Evolutionary conservation across 2,113 vertebrate species (phyloP).

Genomic region (Haemorhous mexicanus): DNA sequence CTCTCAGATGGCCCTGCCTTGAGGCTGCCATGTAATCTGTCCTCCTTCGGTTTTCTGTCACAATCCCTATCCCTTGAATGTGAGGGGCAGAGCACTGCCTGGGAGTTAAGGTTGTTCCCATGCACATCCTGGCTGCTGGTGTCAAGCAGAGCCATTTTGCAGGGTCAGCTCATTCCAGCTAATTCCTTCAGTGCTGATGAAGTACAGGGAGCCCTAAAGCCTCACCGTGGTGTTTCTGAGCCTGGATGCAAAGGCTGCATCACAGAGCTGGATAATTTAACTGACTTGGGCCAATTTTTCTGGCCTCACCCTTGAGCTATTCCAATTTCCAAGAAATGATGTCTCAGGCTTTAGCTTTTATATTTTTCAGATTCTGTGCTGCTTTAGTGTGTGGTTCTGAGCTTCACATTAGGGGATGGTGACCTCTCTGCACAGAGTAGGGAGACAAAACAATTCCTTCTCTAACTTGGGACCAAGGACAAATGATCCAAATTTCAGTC

Average conservation of each 20-base stretch:
- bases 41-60: not conserved
- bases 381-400: not conserved
- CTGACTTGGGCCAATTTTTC: not conserved
- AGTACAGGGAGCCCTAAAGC: not conserved
- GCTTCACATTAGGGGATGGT: not conserved
- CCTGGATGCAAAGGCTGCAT: not conserved
- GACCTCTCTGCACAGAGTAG: not conserved
- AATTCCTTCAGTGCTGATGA: not conserved
- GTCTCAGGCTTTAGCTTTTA: not conserved
- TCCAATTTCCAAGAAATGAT: not conserved
- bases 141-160: not conserved
- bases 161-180: not conserved
- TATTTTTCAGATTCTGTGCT: not conserved
- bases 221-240: not conserved
- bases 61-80: not conserved
- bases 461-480: not conserved
- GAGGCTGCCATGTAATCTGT: fast-evolving
- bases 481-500: not conserved
- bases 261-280: not conserved
- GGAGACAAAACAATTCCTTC: not conserved
- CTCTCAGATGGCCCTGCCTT: not conserved
- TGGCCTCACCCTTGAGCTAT: not conserved
- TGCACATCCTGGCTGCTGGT: not conserved
- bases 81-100: not conserved
- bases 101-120: not conserved